A percentile compares a stretch with the other conserved stretches of the same genome.
Conservation (phyloP, 2,113 vertebrate genomes). For the Hemiscyllium ocellatum region DNA sequence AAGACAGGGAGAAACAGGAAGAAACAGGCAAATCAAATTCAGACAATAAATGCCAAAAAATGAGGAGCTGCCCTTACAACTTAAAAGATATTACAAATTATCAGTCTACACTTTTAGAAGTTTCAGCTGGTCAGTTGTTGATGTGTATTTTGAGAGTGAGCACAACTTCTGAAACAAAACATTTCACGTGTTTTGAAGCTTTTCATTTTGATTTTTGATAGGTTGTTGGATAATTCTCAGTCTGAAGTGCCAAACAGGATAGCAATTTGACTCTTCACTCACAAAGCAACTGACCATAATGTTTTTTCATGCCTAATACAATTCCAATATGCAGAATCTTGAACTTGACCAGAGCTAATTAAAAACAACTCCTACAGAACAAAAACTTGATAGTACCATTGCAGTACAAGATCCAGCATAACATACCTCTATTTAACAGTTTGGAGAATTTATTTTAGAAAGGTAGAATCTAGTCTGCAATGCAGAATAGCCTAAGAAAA, state of each 20-base stretch:
- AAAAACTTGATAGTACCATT: background rate
- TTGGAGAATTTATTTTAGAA: background rate
- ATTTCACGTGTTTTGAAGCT: background rate
- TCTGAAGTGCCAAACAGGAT: background rate
- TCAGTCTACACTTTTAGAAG: background rate
- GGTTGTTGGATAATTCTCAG: background rate
- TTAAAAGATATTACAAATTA: slow-evolving; percentile 4
- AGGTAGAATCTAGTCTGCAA: background rate
- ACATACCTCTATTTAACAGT: background rate
- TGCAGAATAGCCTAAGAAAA: background rate
- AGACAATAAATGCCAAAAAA: background rate
- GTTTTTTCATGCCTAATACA: background rate
- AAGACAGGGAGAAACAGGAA: background rate
- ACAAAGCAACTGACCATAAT: background rate
- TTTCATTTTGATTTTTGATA: background rate
- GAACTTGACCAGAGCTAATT: slow-evolving; percentile 30
- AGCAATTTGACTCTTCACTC: slow-evolving; percentile 1
- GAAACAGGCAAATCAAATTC: background rate
- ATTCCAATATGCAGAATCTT: background rate
- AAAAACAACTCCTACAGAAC: background rate
- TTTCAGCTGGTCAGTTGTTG: background rate
- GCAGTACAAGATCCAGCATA: background rate
- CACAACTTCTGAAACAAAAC: background rate
- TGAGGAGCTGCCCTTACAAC: background rate
- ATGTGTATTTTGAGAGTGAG: background rate